Conservation (phyloP, 1,140 invertebrate species). For the Drosophila teissieri region DNA sequence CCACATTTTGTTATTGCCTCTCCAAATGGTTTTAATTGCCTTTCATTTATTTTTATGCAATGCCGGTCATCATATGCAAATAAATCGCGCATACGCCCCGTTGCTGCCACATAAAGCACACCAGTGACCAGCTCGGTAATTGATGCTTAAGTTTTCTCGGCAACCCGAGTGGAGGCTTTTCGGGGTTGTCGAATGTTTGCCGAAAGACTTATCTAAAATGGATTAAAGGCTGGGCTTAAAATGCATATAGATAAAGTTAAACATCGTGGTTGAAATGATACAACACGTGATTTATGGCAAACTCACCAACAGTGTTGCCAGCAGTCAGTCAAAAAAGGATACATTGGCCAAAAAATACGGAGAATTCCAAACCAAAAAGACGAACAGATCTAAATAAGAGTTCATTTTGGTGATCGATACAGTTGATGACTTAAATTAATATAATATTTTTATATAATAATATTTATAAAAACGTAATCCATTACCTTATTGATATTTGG, state of each 20-base stretch:
- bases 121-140: slow-evolving; percentile 26
- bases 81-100: slow-evolving; percentile 73
- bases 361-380: too few relatives aligned
- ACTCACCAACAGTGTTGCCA: too few relatives aligned
- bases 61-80: slow-evolving; percentile 74
- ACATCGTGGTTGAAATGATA: too few relatives aligned
- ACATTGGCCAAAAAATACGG: too few relatives aligned
- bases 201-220: background rate
- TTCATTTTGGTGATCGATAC: too few relatives aligned
- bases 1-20: slow-evolving; percentile 65
- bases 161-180: slow-evolving; percentile 1
- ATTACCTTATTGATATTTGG: too few relatives aligned
- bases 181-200: background rate
- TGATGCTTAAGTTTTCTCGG: slow-evolving; percentile 23
- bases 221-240: background rate
- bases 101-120: slow-evolving; percentile 47
- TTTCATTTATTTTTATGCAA: slow-evolving; percentile 78
- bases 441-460: too few relatives aligned
- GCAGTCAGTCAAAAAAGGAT: too few relatives aligned
- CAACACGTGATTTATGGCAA: too few relatives aligned
- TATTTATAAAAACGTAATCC: too few relatives aligned
- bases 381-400: too few relatives aligned
- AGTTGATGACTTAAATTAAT: too few relatives aligned
- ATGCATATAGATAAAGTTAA: background rate
- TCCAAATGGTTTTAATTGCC: slow-evolving; percentile 76